Evolutionary conservation across 2,888 invertebrate species (phyloP).

Genomic region (Byasa hedistus): DNA sequence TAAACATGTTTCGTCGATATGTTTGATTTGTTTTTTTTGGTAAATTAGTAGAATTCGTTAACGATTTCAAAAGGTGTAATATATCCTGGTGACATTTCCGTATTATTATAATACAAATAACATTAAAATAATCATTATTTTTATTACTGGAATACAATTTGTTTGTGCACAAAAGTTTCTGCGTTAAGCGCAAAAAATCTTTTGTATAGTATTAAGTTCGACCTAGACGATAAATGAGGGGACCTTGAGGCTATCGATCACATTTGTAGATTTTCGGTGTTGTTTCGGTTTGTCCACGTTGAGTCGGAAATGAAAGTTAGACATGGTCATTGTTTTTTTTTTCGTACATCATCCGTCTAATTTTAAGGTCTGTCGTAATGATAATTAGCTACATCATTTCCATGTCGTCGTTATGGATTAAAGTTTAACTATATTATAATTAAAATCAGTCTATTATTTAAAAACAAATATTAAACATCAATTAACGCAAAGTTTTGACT

Average conservation of each 20-base stretch:
- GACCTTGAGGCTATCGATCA: conserved; percentile 19
- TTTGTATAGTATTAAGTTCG: conserved; percentile 16
- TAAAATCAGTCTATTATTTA: too few relatives aligned
- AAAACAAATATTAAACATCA: too few relatives aligned
- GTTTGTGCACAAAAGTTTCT: conserved; percentile 3
- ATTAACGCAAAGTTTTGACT: too few relatives aligned
- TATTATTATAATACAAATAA: background rate
- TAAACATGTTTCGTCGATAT: background rate
- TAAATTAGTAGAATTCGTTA: too few relatives aligned
- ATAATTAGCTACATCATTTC: background rate
- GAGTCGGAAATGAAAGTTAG: conserved; percentile 35
- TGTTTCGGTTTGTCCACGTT: conserved; percentile 15
- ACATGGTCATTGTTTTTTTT: conserved; percentile 7
- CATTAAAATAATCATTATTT: background rate
- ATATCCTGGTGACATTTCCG: conserved; percentile 9
- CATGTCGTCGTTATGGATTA: background rate
- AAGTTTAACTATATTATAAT: too few relatives aligned
- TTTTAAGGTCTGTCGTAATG: background rate
- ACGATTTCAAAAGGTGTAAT: background rate
- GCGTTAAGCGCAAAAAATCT: conserved; percentile 23
- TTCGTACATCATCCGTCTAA: background rate
- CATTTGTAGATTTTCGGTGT: conserved; percentile 15
- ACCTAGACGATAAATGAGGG: conserved; percentile 14
- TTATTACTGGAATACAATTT: conserved; percentile 5
- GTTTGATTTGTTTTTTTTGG: background rate